These are phyloP conservation scores for Danio rerio DNA, from an alignment of 2,113 vertebrate species.

Conservation along the genomic window GRCz12tu NC_133190.1:45909501-45910000, in stretches of 20 bases:
- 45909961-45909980: no score
- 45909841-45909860: conserved; percentile 44
- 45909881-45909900: not conserved
- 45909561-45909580: conserved; percentile 74
- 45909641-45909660: conserved; percentile 14
- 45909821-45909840: no score
- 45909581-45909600: conserved; percentile 46
- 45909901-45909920: not conserved
- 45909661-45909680: conserved; percentile 21
- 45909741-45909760: conserved; percentile 16
- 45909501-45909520: conserved; percentile 24
- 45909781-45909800: not conserved
- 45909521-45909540: conserved; percentile 65
- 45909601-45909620: conserved; percentile 41
- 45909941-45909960: no score
- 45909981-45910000: no score
- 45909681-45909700: conserved; percentile 1
- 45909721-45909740: not conserved
- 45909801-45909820: conserved; percentile 27
- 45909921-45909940: no score
- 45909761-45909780: conserved; percentile 7
- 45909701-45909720: conserved; percentile 10
- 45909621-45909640: not conserved
- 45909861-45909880: not conserved
- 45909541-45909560: conserved; percentile 76